phyloP scores from a whole-genome alignment of 2,113 vertebrate species.

The Spermophilus dauricus region DNA sequence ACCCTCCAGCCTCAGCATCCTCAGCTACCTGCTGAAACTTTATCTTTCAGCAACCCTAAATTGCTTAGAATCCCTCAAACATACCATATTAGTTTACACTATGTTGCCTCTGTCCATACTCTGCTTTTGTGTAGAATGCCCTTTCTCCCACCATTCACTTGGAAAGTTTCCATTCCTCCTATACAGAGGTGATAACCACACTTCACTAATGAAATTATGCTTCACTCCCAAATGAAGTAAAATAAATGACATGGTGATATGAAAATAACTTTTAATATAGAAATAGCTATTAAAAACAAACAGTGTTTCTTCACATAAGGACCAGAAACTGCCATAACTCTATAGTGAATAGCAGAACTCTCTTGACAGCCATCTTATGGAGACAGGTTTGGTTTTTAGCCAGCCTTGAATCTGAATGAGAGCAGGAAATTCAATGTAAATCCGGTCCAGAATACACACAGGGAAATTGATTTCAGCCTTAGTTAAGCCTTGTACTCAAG shows the following conservation, averaged over 20 bases:
- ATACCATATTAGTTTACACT: background rate
- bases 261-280: slow-evolving; percentile 29
- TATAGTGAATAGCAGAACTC: background rate
- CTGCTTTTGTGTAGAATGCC: background rate
- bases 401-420: background rate
- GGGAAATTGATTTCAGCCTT: background rate
- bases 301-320: background rate
- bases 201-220: background rate
- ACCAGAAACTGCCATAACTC: background rate
- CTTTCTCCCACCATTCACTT: background rate
- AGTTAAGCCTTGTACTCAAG: background rate
- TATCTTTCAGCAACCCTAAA: background rate
- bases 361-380: background rate
- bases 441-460: background rate
- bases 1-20: background rate
- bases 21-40: background rate
- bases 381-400: background rate
- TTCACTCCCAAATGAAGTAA: background rate
- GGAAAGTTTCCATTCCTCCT: background rate
- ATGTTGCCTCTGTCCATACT: background rate
- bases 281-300: background rate
- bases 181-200: background rate
- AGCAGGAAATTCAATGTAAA: background rate
- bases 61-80: background rate
- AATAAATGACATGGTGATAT: slow-evolving; percentile 6